Evolutionary conservation across 1,140 invertebrate species (phyloP).

Genomic region (Lasaia peninsularis): DNA sequence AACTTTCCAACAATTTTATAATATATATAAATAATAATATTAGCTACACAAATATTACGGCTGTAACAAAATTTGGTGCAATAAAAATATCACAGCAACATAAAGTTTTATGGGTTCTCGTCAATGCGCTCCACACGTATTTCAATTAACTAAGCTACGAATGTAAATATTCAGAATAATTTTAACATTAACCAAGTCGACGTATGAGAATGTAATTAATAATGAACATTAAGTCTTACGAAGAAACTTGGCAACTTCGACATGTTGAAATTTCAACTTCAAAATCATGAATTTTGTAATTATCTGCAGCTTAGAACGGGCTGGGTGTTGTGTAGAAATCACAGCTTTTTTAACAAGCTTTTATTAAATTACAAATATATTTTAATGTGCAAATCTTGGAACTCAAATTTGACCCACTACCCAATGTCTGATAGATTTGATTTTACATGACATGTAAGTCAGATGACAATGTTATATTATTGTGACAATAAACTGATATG

Average conservation of each 20-base stretch:
- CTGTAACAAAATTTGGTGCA: neutral
- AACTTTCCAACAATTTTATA: no score
- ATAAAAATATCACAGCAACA: neutral
- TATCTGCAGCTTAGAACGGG: neutral
- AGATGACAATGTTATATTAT: no score
- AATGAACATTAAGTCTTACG: conserved; percentile 1
- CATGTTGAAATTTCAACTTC: neutral
- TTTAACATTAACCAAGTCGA: neutral
- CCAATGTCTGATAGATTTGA: no score
- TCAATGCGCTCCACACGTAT: neutral
- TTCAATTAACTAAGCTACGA: conserved; percentile 2
- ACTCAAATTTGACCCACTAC: no score
- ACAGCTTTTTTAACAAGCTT: no score
- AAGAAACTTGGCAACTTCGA: conserved; percentile 1
- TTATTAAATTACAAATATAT: no score
- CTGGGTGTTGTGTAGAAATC: no score
- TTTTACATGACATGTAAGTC: no score
- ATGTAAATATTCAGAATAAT: conserved; percentile 3
- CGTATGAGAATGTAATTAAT: conserved; percentile 8
- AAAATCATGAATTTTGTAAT: conserved; percentile 4
- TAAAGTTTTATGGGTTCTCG: neutral
- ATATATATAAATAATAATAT: no score
- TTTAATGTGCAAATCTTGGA: no score
- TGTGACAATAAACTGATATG: no score
- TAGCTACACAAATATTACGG: neutral